Evolutionary conservation across 2,113 vertebrate genomes (phyloP), one percentile per base, ranked within the genome.

Genomic region (Lophius piscatorius): DNA sequence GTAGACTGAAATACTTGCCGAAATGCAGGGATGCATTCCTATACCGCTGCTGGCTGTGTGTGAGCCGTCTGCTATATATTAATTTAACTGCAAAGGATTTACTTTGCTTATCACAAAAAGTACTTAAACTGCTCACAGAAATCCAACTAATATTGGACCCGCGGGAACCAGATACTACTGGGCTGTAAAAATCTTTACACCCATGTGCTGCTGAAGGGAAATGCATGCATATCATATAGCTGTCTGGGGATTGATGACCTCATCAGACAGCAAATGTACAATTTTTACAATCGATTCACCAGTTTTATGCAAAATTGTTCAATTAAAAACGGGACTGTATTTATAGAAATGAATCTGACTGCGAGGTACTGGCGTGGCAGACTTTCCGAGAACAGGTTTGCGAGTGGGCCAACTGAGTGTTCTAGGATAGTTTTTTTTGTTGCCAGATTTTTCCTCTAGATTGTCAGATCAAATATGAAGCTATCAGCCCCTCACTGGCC

Each of bases 391-490:
- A 50, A 20, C 16, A 28, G 10, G 35, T 22, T 33, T 16, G 21
- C 16, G 24, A 23, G 24, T n/a, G 29, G 45, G 48, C 23, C 8
- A 18, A 7, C 38, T 40, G 17, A 6, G 13, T 17, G 20, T 24
- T 56, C 14, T 24, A 5, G 36, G 41, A 42, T 39, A 28, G 20
- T n/a, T 46, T 13, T 22, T 26, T 47, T 28, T 39, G 8, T 48
- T 38, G 41, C 38, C 16, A n/a, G n/a, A 14, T 36, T 61, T 47
- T 69, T 16, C 18, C 44, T 41, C 59, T 46, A 50, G 22, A 68
- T 62, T 64, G 40, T 44, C 41, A 55, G 45, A 56, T 74, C 50
- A 78, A 64, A 74, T 45, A 61, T 26, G 24, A 66, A 46, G 10
- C 56, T 65, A 49, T 38, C 73, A 69, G 59, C 23, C 31, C 17